Evolutionary conservation across 1,140 invertebrate genomes (phyloP), one percentile per base, ranked within the genome.

Genomic region (Aphelinus atriplicis): DNA sequence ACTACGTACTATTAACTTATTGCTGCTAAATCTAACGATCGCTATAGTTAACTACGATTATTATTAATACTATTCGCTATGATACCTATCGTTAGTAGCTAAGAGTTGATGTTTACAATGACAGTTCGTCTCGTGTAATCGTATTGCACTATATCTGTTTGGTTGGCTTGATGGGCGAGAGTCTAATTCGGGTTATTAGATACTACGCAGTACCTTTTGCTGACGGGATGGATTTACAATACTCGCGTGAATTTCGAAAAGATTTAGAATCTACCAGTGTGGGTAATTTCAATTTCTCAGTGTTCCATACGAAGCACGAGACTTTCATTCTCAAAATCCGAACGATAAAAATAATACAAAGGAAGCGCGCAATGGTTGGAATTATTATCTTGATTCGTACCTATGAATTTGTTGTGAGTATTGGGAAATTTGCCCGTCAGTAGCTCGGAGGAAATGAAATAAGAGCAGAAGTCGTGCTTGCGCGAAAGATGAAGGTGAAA

Each of bases 101-200:
- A 87, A 88, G 84, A 87, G 87, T 88, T 88, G 85, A 87, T 87
- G 87, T 87, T 87, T 87, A 87, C 64, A 73, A 67, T 69, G 66
- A 88, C 87, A 80, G 86, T 87, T 88, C 85, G 85, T 85, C 86
- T 85, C 86, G 81, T 81, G 79, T 85, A 85, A 84, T 87, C 84
- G 86, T 87, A 87, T 71, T 84, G 85, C 84, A 87, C 82, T 88
- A 87, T 86, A 87, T 87, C 84, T 88, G 86, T 88, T 87, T 86
- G 86, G 85, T 88, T 88, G 87, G 87, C 85, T 87, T 87, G 85
- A 87, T 78, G 85, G 86, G 86, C 82, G 87, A 88, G 87, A 88
- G 87, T 88, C 86, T 88, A 88, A 87, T 85, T 87, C 87, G 86
- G 85, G 87, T 88, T 88, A 88, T 84, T 87, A 87, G 85, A 87